Conservation (phyloP, 1,140 invertebrate species). For the Euura saliciscinereae region DNA sequence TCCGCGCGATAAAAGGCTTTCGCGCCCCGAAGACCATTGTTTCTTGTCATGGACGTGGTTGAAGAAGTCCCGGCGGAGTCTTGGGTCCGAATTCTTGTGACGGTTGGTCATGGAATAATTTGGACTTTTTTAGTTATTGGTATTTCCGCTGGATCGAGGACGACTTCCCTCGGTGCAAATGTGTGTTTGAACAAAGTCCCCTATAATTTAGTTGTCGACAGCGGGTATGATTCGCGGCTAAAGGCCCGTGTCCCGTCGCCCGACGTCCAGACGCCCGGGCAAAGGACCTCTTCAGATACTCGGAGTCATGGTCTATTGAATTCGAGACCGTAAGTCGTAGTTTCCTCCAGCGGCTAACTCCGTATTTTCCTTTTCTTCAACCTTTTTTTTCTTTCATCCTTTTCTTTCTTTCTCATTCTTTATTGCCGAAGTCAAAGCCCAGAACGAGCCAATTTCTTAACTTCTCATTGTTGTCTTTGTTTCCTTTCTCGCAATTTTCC, state of each 20-base stretch:
- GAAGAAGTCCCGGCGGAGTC: background rate
- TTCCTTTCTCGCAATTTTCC: background rate
- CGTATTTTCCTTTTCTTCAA: background rate
- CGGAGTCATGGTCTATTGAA: background rate
- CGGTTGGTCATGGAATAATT: no score
- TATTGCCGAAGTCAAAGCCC: no score
- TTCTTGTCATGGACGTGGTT: background rate
- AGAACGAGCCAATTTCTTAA: no score
- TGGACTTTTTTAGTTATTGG: no score
- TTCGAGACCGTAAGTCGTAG: background rate
- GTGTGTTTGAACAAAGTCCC: background rate
- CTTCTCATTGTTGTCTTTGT: no score
- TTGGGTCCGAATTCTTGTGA: background rate
- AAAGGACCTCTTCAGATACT: slow-evolving; percentile 7
- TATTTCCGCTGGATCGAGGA: background rate
- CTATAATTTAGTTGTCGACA: slow-evolving; percentile 4
- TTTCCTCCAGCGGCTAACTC: background rate
- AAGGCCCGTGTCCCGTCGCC: background rate
- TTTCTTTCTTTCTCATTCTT: background rate
- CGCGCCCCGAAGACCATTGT: slow-evolving; percentile 3
- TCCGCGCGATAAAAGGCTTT: background rate
- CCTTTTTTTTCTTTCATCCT: background rate
- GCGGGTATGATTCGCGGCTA: background rate
- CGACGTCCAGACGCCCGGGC: background rate
- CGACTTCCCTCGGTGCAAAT: background rate